Base-by-base conservation (phyloP, 2,888 invertebrate species). In the Sipha maydis region DNA sequence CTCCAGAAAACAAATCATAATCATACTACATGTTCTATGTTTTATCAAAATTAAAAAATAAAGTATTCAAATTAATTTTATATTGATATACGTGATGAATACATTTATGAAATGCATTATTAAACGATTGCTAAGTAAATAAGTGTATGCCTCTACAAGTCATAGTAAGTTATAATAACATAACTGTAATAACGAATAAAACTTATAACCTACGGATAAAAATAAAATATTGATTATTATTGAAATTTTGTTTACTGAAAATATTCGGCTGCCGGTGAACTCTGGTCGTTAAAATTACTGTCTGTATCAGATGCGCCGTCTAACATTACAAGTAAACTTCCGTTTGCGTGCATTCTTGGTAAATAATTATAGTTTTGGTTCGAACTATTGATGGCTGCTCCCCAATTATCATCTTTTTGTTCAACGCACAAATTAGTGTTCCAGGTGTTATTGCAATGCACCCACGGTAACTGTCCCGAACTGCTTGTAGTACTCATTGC, bases 361-460 rank as follows among this genome's bases (percentile, higher is more conserved):
- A 76, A 21, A 31, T 83, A 78, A 54, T 78, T 78, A n/a, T 85
- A 21, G 48, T 69, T 11, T 21, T 54, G 77, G 19, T 78, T 48
- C 5, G 85, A 85, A 34, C 48, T 25, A 48, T 85, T 85, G 8
- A 4, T 9, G 19, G n/a, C n/a, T 75, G 80, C 34, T 71, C 89
- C 48, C 85, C 85, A 85, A 34, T 85, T 78, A 3, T 71, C 67
- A 28, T 77, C 69, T 69, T 90, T 91, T 61, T 91, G 92, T 91
- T 94, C 94, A 93, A 94, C 94, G 92, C 96, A 96, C 90, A 93
- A 93, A 0, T 93, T 94, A 0, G 96, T 95, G 92, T 97, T 97
- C 96, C 96, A 97, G 0, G 94, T 93, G 92, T 97, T 96, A 92
- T 96, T 95, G 91, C 96, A 97, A 90, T 95, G 94, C 86, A 96